Evolutionary conservation across 1,140 invertebrate species (phyloP).

Genomic region (Trichonephila clavata): DNA sequence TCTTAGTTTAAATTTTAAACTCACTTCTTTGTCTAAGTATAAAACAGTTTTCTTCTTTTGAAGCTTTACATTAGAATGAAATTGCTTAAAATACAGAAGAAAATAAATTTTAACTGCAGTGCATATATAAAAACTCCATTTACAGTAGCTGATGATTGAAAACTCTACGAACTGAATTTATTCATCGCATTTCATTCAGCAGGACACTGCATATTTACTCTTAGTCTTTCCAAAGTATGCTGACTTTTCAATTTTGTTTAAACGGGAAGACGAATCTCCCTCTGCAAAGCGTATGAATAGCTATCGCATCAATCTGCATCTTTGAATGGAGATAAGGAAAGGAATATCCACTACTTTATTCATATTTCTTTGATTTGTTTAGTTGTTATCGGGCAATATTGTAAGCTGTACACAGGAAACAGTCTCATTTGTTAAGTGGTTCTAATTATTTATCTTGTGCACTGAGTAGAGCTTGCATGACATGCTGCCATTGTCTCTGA

Average conservation of each 20-base stretch:
- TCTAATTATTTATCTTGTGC: slow-evolving; percentile 23
- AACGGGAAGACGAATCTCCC: background rate
- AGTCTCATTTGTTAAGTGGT: background rate
- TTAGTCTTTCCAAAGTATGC: background rate
- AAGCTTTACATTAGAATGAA: too few relatives aligned
- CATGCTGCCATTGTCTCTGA: background rate
- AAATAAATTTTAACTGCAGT: too few relatives aligned
- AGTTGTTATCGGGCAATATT: background rate
- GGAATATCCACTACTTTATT: background rate
- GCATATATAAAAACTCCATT: too few relatives aligned
- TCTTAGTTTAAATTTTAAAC: too few relatives aligned
- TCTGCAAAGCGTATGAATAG: background rate
- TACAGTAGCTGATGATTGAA: too few relatives aligned
- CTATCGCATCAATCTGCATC: background rate
- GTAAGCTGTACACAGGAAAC: background rate
- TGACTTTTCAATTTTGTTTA: background rate
- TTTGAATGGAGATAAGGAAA: background rate
- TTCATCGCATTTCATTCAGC: background rate
- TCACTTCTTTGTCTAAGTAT: too few relatives aligned
- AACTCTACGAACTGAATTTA: background rate
- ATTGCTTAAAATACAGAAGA: too few relatives aligned
- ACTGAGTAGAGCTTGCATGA: too few relatives aligned
- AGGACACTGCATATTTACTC: background rate
- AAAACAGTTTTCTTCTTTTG: too few relatives aligned
- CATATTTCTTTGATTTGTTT: slow-evolving; percentile 6